These are phyloP conservation scores for Pseudochaenichthys georgianus DNA, from an alignment of 2,797 vertebrate genomes.

Conservation along the genomic window DNA sequence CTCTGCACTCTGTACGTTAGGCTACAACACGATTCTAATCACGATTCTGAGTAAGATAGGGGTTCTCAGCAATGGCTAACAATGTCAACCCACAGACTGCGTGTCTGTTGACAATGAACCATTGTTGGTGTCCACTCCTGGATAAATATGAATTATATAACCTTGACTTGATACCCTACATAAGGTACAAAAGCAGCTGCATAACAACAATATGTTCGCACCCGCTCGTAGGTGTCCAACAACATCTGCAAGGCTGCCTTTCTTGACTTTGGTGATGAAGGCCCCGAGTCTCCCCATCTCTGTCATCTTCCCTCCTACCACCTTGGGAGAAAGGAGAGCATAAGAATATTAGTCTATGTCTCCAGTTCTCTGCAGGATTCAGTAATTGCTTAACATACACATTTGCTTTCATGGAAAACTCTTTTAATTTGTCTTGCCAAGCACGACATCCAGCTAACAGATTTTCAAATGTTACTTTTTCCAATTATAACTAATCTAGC, in stretches of 20 bases:
- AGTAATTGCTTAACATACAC: neutral
- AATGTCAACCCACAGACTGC: no score
- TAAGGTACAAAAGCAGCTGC: neutral
- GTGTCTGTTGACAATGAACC: neutral
- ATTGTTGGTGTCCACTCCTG: neutral
- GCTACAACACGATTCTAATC: no score
- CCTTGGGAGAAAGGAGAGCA: constrained; percentile 76
- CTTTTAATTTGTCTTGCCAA: neutral
- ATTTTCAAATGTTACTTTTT: no score
- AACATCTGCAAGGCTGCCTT: constrained; percentile 97
- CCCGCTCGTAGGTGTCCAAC: constrained; percentile 98
- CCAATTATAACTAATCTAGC: no score
- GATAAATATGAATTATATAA: neutral
- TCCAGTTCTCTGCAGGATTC: neutral
- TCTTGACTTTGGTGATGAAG: constrained; percentile 99
- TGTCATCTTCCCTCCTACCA: constrained; percentile 99
- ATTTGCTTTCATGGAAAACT: neutral
- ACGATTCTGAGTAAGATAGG: no score
- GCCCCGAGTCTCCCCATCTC: constrained; percentile 95
- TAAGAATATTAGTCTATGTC: neutral
- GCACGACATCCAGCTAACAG: neutral
- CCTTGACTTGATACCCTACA: neutral
- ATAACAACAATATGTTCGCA: constrained; percentile 62
- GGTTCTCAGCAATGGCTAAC: no score
- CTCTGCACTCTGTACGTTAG: no score